Base-by-base conservation (phyloP, 1,140 invertebrate genomes). In the Pseudachorutes palmiensis region DNA sequence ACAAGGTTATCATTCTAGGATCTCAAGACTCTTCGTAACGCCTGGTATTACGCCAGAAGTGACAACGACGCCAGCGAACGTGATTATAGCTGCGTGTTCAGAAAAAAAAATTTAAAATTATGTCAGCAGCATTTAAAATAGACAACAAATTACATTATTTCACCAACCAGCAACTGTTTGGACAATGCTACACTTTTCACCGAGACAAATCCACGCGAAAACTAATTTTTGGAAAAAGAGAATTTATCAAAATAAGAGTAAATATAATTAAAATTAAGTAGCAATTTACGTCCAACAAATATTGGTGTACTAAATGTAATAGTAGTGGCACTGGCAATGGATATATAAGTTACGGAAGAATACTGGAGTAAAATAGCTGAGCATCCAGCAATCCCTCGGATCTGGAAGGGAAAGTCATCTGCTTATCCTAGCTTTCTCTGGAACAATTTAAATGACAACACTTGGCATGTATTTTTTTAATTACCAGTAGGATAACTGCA, bases 281-380 rank as follows among this genome's bases (percentile, higher is more conserved):
- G 24, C 24, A 16, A 16, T 22, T 55, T 55, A 55, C 51, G 24
- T 24, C 51, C 51, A 16, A 72, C 67, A 49, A 72, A 69, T 16
- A 69, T 55, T 0, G 70, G 70, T 1, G 66, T 65, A 24, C 45
- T 65, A 29, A 63, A 67, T 12, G 32, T 26, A 32, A 72, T 71
- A 1, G 65, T 59, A 2, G 64, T 68, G n/a, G 67, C 60, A 65
- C 68, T 67, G 2, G 65, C 70, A 5, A 72, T 31, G 16, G 30
- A 33, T 45, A 72, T 61, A 22, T 41, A 69, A 26, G 57, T 41
- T 0, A 72, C 29, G 1, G 70, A 64, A 36, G 51, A 66, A 28
- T 41, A 61, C 19, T 55, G 58, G 5, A 72, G 28, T 1, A 72
- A 45, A 31, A 65, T 24, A 16, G 59, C 62, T 16, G 33, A 19